Base-by-base conservation (phyloP, 30 jellyfish, hydroid and myxozoan genomes). In the Aurelia sp. region DNA sequence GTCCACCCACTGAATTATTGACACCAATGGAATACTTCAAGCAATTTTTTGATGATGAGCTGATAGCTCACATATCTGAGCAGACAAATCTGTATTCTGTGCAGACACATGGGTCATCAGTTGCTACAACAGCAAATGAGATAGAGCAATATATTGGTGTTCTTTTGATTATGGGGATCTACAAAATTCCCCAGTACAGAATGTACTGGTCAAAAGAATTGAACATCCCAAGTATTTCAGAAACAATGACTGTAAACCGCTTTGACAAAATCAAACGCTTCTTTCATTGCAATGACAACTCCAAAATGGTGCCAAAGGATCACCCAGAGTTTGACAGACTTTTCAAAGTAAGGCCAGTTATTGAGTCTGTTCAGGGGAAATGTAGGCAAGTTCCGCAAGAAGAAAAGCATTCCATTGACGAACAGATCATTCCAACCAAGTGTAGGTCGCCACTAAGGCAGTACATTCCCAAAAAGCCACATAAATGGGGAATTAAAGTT, bases 181-280 rank as follows among this genome's bases (percentile, higher is more conserved):
- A 69, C 17, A 64, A 68, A 59, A 51, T 81, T 11, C 91, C 91
- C n/a, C 66, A 51, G 44, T 50, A 35, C 22, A 81, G 91, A 44
- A 74, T 62, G 81, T 69, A 81, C 58, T 81, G 90, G 91, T 18
- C 88, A 40, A 35, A 23, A 1, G 73, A n/a, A 6, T 44, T 66
- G 19, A 58, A 53, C 16, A 27, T 81, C 16, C 48, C 61, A 0
- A 27, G 33, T 27, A 27, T 27, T 27, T 27, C 33, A 27, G 33
- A 27, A 27, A 27, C 33, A 27, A 27, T 27, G 33, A 27, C 33
- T 27, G 33, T 27, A 27, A 27, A 27, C 33, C 33, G 33, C 33
- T 27, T 27, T 27, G 33, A 27, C 33, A 27, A 27, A 27, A 27
- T 27, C 33, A 27, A 27, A 27, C 33, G 33, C 33, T 27, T 27